Percentiles rank a stretch among this genome's conserved stretches.
Evolutionary conservation across 2,113 vertebrate genomes (phyloP).

Genomic region (Lycaon pictus): DNA sequence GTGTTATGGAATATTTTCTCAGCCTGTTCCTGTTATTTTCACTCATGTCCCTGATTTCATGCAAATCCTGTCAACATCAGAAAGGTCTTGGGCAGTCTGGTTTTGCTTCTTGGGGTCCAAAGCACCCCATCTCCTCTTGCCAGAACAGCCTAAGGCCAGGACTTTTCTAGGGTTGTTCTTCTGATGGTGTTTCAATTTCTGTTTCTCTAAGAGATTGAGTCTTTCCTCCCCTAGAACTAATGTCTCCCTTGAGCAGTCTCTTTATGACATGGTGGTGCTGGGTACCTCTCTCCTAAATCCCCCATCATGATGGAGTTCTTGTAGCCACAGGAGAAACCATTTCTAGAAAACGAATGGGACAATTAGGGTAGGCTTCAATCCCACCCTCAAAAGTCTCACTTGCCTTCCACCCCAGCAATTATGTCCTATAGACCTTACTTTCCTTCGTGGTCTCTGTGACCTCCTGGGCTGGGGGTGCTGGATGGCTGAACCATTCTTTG

Average conservation of each 20-base stretch:
- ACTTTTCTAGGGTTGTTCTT: neutral
- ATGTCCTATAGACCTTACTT: neutral
- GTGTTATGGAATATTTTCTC: neutral
- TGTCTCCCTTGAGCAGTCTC: neutral
- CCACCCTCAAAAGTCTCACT: accelerated
- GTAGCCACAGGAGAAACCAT: neutral
- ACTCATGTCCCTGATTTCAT: neutral
- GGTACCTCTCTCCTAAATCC: no score
- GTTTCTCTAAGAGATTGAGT: neutral
- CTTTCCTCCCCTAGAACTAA: neutral
- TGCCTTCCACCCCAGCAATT: neutral
- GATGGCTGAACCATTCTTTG: neutral
- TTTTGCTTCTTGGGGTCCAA: neutral
- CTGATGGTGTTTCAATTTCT: neutral
- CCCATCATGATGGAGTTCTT: neutral
- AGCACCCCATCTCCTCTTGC: neutral
- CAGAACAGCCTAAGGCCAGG: neutral
- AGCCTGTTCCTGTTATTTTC: neutral
- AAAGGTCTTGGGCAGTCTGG: neutral
- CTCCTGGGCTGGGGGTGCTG: neutral
- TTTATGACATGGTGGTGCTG: neutral
- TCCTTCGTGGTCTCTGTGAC: neutral
- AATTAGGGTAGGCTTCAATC: accelerated
- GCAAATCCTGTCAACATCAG: neutral
- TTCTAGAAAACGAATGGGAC: neutral